A percentile compares a stretch with the other conserved stretches of the same genome.
phyloP scores from a whole-genome alignment of 1,140 invertebrate genomes.

The Brachionus angularis region DNA sequence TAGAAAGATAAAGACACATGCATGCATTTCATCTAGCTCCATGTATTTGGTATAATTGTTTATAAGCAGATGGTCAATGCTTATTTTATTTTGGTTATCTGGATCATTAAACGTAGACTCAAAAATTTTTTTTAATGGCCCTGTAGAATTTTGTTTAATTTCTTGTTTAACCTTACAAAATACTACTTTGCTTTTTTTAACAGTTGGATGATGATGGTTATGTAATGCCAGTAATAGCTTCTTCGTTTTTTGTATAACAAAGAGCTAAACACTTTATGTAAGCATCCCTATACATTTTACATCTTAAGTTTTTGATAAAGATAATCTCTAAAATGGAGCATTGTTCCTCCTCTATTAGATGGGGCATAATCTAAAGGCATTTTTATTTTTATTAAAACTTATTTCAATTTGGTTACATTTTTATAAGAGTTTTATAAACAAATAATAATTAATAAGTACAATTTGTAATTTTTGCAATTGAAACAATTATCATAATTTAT shows the following conservation, averaged over 20 bases:
- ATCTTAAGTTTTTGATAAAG: background rate
- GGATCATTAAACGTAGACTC: background rate
- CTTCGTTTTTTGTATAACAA: conserved; percentile 8
- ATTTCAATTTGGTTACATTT: too few species aligned
- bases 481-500: too few species aligned
- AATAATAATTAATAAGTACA: too few species aligned
- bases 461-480: too few species aligned
- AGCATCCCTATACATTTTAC: background rate
- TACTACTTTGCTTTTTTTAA: background rate
- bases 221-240: background rate
- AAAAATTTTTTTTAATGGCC: background rate
- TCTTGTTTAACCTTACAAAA: background rate
- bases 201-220: background rate
- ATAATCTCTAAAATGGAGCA: background rate
- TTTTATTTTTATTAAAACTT: too few species aligned
- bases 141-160: conserved; percentile 5
- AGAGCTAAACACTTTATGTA: background rate
- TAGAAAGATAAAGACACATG: background rate
- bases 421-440: too few species aligned
- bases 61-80: background rate
- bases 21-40: background rate
- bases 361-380: background rate
- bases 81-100: background rate
- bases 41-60: background rate
- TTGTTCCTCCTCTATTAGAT: background rate